phyloP scores from a whole-genome alignment of 2,113 vertebrate species.

The Phyllostomus hastatus region DNA sequence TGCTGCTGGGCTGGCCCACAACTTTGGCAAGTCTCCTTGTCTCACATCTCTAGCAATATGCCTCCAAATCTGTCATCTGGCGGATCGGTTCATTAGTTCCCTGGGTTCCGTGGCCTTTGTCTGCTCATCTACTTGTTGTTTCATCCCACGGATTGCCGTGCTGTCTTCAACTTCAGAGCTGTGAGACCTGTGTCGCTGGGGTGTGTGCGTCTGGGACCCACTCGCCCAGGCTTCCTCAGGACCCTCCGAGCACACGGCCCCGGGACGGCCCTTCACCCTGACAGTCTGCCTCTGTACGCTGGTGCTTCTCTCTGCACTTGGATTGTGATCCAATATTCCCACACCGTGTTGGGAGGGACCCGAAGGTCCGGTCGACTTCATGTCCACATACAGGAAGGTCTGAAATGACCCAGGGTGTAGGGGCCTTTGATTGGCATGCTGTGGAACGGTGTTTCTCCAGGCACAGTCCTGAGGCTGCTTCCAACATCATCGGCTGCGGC shows the following conservation, averaged over 20 bases:
- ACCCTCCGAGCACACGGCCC: not conserved
- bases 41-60: not conserved
- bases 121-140: not conserved
- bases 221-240: not conserved
- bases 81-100: not conserved
- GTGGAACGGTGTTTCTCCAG: not conserved
- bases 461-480: not conserved
- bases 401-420: not conserved
- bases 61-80: not conserved
- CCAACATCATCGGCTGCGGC: not conserved
- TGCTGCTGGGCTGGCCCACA: not conserved
- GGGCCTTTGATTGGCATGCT: not conserved
- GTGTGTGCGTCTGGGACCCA: not conserved
- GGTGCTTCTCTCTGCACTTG: not conserved
- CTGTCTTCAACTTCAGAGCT: not conserved
- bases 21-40: not conserved
- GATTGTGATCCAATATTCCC: not conserved
- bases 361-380: not conserved
- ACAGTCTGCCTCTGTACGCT: not conserved
- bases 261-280: not conserved
- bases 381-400: not conserved
- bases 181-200: not conserved
- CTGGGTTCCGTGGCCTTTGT: not conserved
- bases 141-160: not conserved
- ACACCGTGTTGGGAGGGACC: not conserved